A percentile compares a stretch with the other conserved stretches of the same genome.
Conservation (phyloP, 1,140 invertebrate genomes). For the Hylaeus anthracinus region DNA sequence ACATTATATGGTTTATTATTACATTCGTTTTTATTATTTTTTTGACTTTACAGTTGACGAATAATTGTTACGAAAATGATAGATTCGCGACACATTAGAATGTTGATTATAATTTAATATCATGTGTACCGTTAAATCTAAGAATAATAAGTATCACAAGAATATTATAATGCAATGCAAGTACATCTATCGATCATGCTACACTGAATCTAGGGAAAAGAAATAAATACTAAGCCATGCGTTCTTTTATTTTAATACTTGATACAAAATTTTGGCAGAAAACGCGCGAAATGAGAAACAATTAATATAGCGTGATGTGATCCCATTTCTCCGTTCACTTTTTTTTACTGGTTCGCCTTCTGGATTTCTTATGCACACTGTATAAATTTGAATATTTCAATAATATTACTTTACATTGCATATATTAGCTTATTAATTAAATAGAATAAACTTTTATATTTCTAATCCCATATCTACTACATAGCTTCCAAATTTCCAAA, state of each 20-base stretch:
- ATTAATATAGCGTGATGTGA: conserved; percentile 7
- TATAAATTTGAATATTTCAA: conserved; percentile 48
- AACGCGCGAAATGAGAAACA: conserved; percentile 33
- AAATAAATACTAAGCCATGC: conserved; percentile 39
- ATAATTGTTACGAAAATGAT: not conserved
- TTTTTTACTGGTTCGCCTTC: conserved; percentile 45
- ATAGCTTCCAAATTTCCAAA: no score
- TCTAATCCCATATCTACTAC: not conserved
- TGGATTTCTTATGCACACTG: conserved; percentile 53
- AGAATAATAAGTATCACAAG: conserved; percentile 3
- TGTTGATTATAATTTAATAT: not conserved
- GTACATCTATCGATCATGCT: conserved; percentile 1
- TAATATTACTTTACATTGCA: conserved; percentile 17
- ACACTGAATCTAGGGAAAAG: conserved; percentile 1
- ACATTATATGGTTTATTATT: conserved; percentile 12
- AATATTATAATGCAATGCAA: not conserved
- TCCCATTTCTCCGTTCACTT: conserved; percentile 43
- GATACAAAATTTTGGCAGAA: conserved; percentile 45
- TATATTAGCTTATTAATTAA: not conserved
- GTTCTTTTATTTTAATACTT: conserved; percentile 47
- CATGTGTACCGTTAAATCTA: not conserved
- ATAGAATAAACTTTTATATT: not conserved
- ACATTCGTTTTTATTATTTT: conserved; percentile 21
- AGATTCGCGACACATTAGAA: not conserved
- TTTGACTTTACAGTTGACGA: conserved; percentile 2